phyloP scores from a whole-genome alignment of 2,888 invertebrate species.

The Endomychus coccineus region DNA sequence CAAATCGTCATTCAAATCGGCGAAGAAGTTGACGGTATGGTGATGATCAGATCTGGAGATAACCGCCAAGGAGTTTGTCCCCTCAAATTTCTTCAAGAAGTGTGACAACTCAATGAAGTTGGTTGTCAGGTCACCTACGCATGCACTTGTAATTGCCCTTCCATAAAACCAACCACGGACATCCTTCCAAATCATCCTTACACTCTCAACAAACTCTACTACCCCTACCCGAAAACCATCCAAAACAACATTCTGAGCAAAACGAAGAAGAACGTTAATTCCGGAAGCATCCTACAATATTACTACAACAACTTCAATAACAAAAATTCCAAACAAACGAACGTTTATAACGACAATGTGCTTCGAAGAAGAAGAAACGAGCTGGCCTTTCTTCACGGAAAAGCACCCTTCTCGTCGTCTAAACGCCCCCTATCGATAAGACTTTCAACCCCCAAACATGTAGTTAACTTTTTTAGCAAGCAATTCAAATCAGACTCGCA shows the following conservation, averaged over 20 bases:
- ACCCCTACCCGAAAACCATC: constrained; percentile 30
- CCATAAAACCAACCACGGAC: constrained; percentile 21
- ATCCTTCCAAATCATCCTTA: constrained; percentile 20
- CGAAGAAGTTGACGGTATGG: constrained; percentile 88
- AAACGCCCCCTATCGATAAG: constrained; percentile 44
- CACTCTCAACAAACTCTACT: constrained; percentile 37
- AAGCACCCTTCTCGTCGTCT: constrained; percentile 50
- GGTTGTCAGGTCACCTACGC: constrained; percentile 35
- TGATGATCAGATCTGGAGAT: constrained; percentile 87
- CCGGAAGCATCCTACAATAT: constrained; percentile 39
- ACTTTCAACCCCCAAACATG: constrained; percentile 41
- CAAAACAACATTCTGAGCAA: constrained; percentile 29
- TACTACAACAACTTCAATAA: constrained; percentile 42
- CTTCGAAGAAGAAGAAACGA: constrained; percentile 34
- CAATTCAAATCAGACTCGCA: constrained; percentile 42
- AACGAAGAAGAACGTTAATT: constrained; percentile 32
- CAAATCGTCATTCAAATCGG: constrained; percentile 91
- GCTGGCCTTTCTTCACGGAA: constrained; percentile 38
- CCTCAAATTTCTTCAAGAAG: constrained; percentile 89
- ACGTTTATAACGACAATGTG: constrained; percentile 40
- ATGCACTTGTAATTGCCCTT: constrained; percentile 33
- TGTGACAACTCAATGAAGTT: constrained; percentile 63
- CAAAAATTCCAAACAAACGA: constrained; percentile 37
- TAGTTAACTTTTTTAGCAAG: constrained; percentile 40
- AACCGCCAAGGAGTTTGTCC: constrained; percentile 91